Conservation (phyloP, 2,113 vertebrate genomes). For the Gasterosteus nipponicus region DNA sequence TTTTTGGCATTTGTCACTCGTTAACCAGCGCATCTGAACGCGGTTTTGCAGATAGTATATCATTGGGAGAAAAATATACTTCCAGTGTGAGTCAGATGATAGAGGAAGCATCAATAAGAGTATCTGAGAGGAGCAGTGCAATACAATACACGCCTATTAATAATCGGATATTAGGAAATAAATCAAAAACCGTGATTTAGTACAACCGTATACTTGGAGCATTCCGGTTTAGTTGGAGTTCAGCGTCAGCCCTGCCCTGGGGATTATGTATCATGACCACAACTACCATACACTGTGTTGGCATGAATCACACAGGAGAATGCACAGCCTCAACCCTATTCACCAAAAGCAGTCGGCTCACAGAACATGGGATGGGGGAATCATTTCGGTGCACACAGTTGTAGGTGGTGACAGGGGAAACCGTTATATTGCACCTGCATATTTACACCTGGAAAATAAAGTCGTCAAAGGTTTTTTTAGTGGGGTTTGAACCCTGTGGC, state of each 20-base stretch:
- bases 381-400: slow-evolving; percentile 9
- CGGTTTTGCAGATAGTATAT: neutral
- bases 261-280: slow-evolving; percentile 63
- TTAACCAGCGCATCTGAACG: neutral
- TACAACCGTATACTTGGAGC: neutral
- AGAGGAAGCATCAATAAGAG: neutral
- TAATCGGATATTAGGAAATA: neutral
- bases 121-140: neutral
- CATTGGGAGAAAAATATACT: no score
- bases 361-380: slow-evolving; percentile 22
- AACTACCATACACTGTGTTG: slow-evolving; percentile 58
- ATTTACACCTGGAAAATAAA: neutral
- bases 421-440: slow-evolving; percentile 12
- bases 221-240: slow-evolving; percentile 13
- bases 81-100: slow-evolving; percentile 19
- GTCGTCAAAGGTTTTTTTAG: no score
- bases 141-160: neutral
- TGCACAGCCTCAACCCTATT: slow-evolving; percentile 52
- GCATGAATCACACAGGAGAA: slow-evolving; percentile 67
- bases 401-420: slow-evolving; percentile 21
- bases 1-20: neutral
- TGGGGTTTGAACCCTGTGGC: neutral
- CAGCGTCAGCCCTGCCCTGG: slow-evolving; percentile 48
- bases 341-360: slow-evolving; percentile 44
- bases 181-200: neutral